phyloP scores from a whole-genome alignment of 2,797 vertebrate genomes.

The Trichosurus vulpecula region DNA sequence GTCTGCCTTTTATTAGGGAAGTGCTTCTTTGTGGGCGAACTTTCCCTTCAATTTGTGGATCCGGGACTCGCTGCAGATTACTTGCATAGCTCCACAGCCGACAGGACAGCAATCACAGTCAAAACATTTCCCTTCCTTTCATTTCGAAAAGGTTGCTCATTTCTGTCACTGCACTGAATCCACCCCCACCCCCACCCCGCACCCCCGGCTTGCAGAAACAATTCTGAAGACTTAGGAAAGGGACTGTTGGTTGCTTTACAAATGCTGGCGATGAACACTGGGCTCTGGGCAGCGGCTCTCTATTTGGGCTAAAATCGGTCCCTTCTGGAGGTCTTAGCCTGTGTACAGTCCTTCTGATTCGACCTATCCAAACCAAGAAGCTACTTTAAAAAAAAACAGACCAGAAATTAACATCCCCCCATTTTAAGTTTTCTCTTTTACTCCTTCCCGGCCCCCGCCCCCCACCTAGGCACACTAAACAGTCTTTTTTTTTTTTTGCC shows the following conservation, averaged over 20 bases:
- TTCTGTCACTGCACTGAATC: constrained; percentile 24
- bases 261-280: constrained; percentile 10
- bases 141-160: constrained; percentile 49
- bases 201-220: not conserved
- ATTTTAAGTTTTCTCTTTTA: not conserved
- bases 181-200: not conserved
- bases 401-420: not conserved
- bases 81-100: not conserved
- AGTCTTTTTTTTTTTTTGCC: constrained; percentile 25
- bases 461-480: not conserved
- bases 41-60: constrained; percentile 38
- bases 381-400: not conserved
- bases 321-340: not conserved
- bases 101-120: constrained; percentile 38
- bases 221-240: constrained; percentile 14
- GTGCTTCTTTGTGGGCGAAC: constrained; percentile 17
- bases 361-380: not conserved
- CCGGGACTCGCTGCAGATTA: constrained; percentile 45
- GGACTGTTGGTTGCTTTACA: constrained; percentile 14
- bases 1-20: constrained; percentile 5
- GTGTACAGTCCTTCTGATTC: not conserved
- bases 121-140: constrained; percentile 37
- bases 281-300: not conserved
- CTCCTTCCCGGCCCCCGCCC: not conserved
- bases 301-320: not conserved